Evolutionary conservation across 1,140 invertebrate species (phyloP), one percentile per base, ranked within the genome.

Genomic region (Monomorium pharaonis): DNA sequence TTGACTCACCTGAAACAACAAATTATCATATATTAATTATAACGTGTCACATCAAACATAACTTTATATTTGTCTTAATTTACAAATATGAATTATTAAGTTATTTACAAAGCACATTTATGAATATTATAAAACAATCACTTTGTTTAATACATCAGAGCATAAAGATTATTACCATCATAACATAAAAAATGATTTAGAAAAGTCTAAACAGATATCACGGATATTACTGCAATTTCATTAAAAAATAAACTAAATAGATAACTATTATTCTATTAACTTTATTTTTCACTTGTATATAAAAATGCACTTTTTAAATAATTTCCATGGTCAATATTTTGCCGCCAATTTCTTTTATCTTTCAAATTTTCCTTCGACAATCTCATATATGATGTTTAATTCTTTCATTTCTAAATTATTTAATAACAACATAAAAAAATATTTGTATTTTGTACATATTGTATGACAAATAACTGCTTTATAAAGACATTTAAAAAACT

Each of bases 1-100:
- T 58, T n/a, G 47, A 72, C 37, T 86, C 84, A 88, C 88, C 88
- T 89, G 84, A 51, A 89, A 89, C 69, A 86, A 27, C 12, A 72
- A 86, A 76, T 69, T 16, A 69, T 37, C 1, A 21, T 14, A 24
- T 0, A 58, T 89, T 49, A 88, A 51, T 69, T 33, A 27, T 12
- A 21, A 49, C 2, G 27, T 30, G 37, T 47, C 18, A 63, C 27
- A 49, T 27, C 16, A 76, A 60, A 58, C 51, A 42, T 42, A 37
- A 56, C 24, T 75, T 58, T 9, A 56, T 16, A 56, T 56, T 33
- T 42, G 58, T 27, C 2, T 75, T 75, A 58, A 75, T 75, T 76
- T 37, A 60, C 5, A n/a, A 76, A 16, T 42, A 10, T 42, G n/a
- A 75, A 60, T 60, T 76, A 56, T 14, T 60, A 42, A 60, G 42